Percentiles rank a stretch among this genome's conserved stretches.
These are phyloP conservation scores for Glaucopsyche alexis DNA, from an alignment of 2,888 invertebrate genomes.

Conservation along the genomic window DNA sequence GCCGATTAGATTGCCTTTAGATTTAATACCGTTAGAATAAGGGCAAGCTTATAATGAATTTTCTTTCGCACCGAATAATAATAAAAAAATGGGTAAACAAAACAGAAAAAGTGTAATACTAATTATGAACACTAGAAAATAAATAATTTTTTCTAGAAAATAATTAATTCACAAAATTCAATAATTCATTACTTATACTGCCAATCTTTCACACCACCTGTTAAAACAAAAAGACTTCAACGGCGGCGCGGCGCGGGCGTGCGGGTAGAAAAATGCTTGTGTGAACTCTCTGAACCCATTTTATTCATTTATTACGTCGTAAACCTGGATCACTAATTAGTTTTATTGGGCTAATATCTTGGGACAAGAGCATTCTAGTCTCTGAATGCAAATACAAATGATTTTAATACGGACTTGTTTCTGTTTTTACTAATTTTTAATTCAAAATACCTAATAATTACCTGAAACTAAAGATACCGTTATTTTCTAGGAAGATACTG, in stretches of 20 bases:
- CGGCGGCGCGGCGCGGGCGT: conserved; percentile 20
- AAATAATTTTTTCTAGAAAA: too few species aligned
- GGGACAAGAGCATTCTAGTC: conserved; percentile 50
- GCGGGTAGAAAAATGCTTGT: conserved; percentile 47
- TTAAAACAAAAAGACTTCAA: background rate
- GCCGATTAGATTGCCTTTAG: background rate
- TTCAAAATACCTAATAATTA: background rate
- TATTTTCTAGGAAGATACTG: background rate
- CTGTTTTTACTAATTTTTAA: background rate
- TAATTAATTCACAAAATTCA: background rate
- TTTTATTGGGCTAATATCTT: conserved; percentile 65
- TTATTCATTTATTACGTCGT: conserved; percentile 70
- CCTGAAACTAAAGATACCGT: background rate
- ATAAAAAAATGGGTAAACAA: too few species aligned
- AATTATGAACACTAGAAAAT: too few species aligned
- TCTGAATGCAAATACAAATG: conserved; percentile 37
- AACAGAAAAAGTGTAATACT: too few species aligned
- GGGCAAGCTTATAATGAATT: too few species aligned
- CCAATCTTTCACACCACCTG: background rate
- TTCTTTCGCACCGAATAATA: too few species aligned
- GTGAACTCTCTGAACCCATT: conserved; percentile 56
- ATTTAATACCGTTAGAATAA: too few species aligned
- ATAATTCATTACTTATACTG: background rate
- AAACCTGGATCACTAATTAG: conserved; percentile 74
- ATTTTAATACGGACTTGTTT: conserved; percentile 1